These are phyloP conservation scores for Drosophila neocordata DNA, from an alignment of 1,140 invertebrate species.

Conservation along the genomic window DNA sequence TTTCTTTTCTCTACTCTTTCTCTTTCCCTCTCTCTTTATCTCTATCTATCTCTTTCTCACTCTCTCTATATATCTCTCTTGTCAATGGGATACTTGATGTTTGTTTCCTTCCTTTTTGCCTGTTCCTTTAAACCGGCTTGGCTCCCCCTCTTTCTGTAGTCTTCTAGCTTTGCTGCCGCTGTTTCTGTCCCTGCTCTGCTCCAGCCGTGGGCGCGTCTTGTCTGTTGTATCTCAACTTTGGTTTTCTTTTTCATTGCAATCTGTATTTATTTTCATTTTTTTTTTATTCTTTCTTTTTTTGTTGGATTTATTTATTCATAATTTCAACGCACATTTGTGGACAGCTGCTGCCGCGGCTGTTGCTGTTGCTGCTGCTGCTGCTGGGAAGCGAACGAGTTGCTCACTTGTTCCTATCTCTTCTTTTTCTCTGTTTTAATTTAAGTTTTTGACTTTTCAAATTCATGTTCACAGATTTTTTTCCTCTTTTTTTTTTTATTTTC, in stretches of 20 bases:
- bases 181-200: slow-evolving; percentile 12
- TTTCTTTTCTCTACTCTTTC: slow-evolving; percentile 15
- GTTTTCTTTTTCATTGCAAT: slow-evolving; percentile 36
- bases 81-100: slow-evolving; percentile 68
- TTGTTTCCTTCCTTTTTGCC: slow-evolving; percentile 74
- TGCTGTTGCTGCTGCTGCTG: slow-evolving; percentile 40
- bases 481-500: slow-evolving; percentile 52
- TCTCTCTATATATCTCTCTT: slow-evolving; percentile 23
- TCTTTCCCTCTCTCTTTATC: slow-evolving; percentile 4
- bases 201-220: slow-evolving; percentile 73
- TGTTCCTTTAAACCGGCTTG: slow-evolving; percentile 75
- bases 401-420: slow-evolving; percentile 67
- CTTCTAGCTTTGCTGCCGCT: slow-evolving; percentile 14
- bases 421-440: slow-evolving; percentile 47
- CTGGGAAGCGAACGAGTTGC: slow-evolving; percentile 48
- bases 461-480: slow-evolving; percentile 25
- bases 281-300: slow-evolving; percentile 36
- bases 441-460: slow-evolving; percentile 38
- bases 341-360: slow-evolving; percentile 54
- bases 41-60: slow-evolving; percentile 23
- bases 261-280: slow-evolving; percentile 73
- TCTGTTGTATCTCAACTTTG: slow-evolving; percentile 28
- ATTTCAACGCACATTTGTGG: slow-evolving; percentile 71
- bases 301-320: slow-evolving; percentile 73
- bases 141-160: slow-evolving; percentile 19